Conservation (phyloP, 1,140 invertebrate genomes). For the Drosophila lacteicornis region DNA sequence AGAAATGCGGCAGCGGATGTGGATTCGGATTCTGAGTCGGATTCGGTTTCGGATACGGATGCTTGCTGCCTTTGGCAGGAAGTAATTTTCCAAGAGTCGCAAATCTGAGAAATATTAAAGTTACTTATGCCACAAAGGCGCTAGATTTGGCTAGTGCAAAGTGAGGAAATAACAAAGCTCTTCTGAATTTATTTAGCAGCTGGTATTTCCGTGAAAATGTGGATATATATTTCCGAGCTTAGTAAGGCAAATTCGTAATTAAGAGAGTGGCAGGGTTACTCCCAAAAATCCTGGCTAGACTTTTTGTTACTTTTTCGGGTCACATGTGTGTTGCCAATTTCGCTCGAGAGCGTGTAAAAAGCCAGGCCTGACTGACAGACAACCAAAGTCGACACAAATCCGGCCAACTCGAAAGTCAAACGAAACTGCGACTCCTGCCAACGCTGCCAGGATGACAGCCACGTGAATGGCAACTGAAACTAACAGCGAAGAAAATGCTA, state of each 20-base stretch:
- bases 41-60: constrained; percentile 40
- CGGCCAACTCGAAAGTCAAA: constrained; percentile 67
- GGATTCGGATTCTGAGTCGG: constrained; percentile 8
- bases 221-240: background rate
- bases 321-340: constrained; percentile 11
- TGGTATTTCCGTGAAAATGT: background rate
- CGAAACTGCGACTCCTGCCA: constrained; percentile 54
- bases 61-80: constrained; percentile 60
- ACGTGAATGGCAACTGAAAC: constrained; percentile 17
- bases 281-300: constrained; percentile 1
- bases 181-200: background rate
- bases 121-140: constrained; percentile 17
- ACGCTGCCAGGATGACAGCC: constrained; percentile 34
- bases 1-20: constrained; percentile 27
- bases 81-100: constrained; percentile 69
- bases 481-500: constrained; percentile 24
- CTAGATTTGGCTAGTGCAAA: constrained; percentile 20
- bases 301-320: constrained; percentile 6
- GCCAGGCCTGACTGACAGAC: background rate
- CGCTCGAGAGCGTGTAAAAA: background rate
- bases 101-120: constrained; percentile 46
- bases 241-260: background rate
- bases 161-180: constrained; percentile 10
- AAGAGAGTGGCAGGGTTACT: background rate
- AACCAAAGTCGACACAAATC: constrained; percentile 62